Base-by-base conservation (phyloP, 1,140 invertebrate genomes). In the Ceratina australensis region DNA sequence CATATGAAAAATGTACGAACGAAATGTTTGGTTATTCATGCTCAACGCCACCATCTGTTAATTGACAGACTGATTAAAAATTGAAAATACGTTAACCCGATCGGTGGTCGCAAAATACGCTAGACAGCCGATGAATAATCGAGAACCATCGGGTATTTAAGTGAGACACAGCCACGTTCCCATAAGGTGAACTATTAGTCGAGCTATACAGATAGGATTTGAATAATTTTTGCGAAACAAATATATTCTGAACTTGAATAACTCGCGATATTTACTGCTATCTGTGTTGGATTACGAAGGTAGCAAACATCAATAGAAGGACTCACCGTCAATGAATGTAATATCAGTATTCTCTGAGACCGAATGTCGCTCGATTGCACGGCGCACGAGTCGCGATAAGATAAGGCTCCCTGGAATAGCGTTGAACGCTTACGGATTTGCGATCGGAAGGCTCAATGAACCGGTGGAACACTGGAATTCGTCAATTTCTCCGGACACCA, bases 301-400 rank as follows among this genome's bases (percentile, higher is more conserved):
- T 66, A 66, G 28, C 7, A 16, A 3, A 12, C n/a, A 49, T 54
- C 49, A 54, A 28, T 28, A 13, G 18, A 0, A 12, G 26, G 22
- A 28, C 65, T 16, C 26, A 18, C 24, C 59, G 13, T 71, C 22
- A 78, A 78, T 71, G 75, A 78, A 72, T 50, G 22, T 77, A 73
- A 65, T 49, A 65, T 64, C 60, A n/a, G 22, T 56, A 50, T 73
- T 73, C 65, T 60, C 52, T 52, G 72, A 78, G 76, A 78, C 71
- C 42, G 71, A 78, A 65, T 59, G 76, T 66, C 76, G 66, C 42
- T 56, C 49, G 65, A 28, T 61, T 54, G 57, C 47, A 61, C 18
- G 66, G 16, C 56, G 26, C 47, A 24, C 20, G 49, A 28, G 5
- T 33, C 16, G 16, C 12, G 61, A 71, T 72, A 82, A 78, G 67